Conservation (phyloP, 1,140 invertebrate genomes). For the Drosophila murphyi region DNA sequence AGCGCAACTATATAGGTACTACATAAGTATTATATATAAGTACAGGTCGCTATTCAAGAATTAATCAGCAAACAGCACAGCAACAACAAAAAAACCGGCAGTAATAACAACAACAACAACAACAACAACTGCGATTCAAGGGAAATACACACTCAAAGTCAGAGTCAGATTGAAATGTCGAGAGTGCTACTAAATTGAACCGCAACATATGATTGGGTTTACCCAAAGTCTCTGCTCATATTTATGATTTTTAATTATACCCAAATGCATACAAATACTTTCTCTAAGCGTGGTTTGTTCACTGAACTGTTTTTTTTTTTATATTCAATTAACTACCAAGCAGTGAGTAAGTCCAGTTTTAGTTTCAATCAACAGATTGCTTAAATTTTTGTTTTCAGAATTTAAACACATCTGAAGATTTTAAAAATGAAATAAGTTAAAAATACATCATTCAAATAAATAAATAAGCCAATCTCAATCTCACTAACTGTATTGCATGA, state of each 20-base stretch:
- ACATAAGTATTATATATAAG: neutral
- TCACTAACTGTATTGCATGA: too few relatives aligned
- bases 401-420: too few relatives aligned
- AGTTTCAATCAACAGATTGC: too few relatives aligned
- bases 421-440: too few relatives aligned
- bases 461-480: too few relatives aligned
- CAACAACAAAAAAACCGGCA: slow-evolving; percentile 1
- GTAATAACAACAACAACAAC: slow-evolving; percentile 5
- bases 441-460: too few relatives aligned
- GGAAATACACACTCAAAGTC: slow-evolving; percentile 26
- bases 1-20: slow-evolving; percentile 18
- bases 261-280: too few relatives aligned
- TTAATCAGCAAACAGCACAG: slow-evolving; percentile 11
- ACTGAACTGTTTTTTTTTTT: too few relatives aligned
- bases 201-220: slow-evolving; percentile 2
- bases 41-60: neutral
- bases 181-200: slow-evolving; percentile 2
- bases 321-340: too few relatives aligned
- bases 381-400: too few relatives aligned
- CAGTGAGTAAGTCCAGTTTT: too few relatives aligned
- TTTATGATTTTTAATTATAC: neutral
- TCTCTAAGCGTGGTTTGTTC: too few relatives aligned
- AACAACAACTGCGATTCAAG: slow-evolving; percentile 26
- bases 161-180: neutral
- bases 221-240: neutral